A percentile compares a stretch with the other conserved stretches of the same genome.
These are phyloP conservation scores for Zosterops borbonicus DNA, from an alignment of 2,113 vertebrate genomes.

Conservation along the genomic window DNA sequence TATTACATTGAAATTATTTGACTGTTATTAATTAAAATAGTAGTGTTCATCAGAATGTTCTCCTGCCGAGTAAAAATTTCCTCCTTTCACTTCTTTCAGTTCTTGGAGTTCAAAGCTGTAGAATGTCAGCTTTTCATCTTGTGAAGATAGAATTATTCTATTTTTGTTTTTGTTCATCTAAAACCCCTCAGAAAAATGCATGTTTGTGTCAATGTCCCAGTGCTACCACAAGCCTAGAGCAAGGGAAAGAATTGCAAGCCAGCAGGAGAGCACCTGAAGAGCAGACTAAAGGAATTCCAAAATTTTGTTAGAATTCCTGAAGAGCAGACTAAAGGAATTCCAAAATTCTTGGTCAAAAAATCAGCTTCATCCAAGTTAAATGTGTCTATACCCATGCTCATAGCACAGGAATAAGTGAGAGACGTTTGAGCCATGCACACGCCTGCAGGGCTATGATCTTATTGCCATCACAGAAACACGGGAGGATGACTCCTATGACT, in stretches of 20 bases:
- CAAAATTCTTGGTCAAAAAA: neutral
- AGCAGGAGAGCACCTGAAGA: neutral
- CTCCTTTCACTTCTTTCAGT: neutral
- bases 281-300: neutral
- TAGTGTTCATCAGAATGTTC: neutral
- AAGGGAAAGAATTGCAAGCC: neutral
- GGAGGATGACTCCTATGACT: neutral
- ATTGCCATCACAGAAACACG: neutral
- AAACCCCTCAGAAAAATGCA: neutral
- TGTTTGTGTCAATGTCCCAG: neutral
- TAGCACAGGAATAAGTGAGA: neutral
- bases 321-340: neutral
- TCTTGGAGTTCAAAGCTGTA: neutral
- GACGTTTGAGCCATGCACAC: fast-evolving
- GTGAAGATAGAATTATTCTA: neutral
- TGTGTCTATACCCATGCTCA: fast-evolving
- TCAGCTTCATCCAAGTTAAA: neutral
- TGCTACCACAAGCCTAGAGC: neutral
- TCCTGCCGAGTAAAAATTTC: neutral
- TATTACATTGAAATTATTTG: neutral
- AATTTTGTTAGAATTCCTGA: too few species aligned
- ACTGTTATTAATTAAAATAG: neutral
- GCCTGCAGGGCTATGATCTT: neutral
- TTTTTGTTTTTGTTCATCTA: neutral
- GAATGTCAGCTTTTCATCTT: neutral